Evolutionary conservation across 2,113 vertebrate species (phyloP), one percentile per base, ranked within the genome.

Genomic region (Sciurus niger): DNA sequence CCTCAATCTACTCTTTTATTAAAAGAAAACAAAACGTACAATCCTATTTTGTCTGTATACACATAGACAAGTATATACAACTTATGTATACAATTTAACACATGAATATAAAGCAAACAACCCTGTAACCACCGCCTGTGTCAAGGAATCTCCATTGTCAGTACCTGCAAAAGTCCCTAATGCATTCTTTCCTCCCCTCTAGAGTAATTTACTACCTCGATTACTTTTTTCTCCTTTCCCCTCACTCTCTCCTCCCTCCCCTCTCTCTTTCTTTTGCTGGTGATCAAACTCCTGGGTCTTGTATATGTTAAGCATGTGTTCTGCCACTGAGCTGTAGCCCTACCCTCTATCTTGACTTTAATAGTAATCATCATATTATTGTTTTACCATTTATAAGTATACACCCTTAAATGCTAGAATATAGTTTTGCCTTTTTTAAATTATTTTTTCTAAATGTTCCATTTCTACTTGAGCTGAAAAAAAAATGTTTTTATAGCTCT

Each of bases 351-450:
- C 76, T 73, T 63, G 43, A 73, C 14, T 16, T 95, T 88, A 46
- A 63, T 60, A 67, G 37, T 90, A 83, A 67, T 94, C n/a, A 93
- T 96, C 70, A 53, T 40, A 58, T 91, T 94, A 13, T 93, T 73
- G 37, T 92, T 94, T 93, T 79, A 73, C 70, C 53, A 76, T 22
- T 8, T 85, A 8, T 58, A 77, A 58, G 22, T 78, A 4, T 80
- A 91, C 2, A 16, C 67, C 48, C 72, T 95, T 95, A 89, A 70
- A 79, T 32, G 37, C 32, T 76, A 9, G n/a, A 92, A 74, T 53
- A 77, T 90, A 58, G 32, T 68, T 90, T 74, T 93, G 10, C 18
- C 72, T 25, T 73, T 76, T 91, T 73, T 58, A 22, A 55, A 46
- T 22, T 73, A 65, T 89, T 93, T 94, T 94, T 74, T 4, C 40